These are phyloP conservation scores for Ondatra zibethicus DNA, from an alignment of 2,113 vertebrate species.

Conservation along the genomic window DNA sequence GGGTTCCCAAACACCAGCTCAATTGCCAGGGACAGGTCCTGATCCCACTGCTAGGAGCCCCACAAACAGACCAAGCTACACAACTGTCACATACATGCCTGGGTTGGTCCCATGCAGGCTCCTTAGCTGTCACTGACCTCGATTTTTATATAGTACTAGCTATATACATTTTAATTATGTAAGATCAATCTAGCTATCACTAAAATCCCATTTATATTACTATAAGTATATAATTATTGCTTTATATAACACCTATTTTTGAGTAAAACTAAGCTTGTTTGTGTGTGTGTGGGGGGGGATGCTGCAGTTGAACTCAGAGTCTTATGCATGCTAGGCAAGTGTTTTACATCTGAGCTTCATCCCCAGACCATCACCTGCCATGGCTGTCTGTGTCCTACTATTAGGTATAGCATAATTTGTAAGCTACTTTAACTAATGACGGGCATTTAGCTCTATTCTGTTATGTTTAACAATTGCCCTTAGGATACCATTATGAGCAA, in stretches of 20 bases:
- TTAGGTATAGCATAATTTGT: background rate
- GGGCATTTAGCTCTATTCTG: background rate
- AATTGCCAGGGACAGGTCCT: too few relatives aligned
- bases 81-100: too few relatives aligned
- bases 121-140: too few relatives aligned
- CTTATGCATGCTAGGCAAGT: background rate
- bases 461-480: constrained; percentile 33
- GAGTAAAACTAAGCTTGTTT: background rate
- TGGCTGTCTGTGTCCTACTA: background rate
- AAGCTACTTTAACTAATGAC: background rate
- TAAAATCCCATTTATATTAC: background rate
- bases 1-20: too few relatives aligned
- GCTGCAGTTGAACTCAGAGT: background rate
- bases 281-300: background rate
- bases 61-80: too few relatives aligned
- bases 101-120: too few relatives aligned
- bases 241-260: constrained; percentile 3
- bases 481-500: constrained; percentile 9
- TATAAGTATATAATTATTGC: background rate
- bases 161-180: background rate
- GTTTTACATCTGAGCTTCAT: background rate
- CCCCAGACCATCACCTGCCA: background rate
- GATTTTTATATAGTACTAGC: background rate
- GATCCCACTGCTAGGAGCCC: too few relatives aligned
- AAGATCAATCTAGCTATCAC: background rate